These are phyloP conservation scores for Smithornis capensis DNA, from an alignment of 2,113 vertebrate genomes.

Conservation along the genomic window DNA sequence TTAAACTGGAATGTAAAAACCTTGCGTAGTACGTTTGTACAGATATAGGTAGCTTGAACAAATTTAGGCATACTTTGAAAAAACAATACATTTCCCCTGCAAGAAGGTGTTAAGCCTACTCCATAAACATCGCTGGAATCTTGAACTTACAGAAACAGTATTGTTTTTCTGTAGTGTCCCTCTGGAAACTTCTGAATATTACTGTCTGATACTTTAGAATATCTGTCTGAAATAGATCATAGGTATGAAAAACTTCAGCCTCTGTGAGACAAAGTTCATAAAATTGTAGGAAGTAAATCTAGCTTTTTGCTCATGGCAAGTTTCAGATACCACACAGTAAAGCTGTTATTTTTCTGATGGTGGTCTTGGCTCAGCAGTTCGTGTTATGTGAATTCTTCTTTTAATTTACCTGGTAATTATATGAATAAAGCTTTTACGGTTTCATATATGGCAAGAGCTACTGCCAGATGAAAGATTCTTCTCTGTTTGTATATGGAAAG, in stretches of 20 bases:
- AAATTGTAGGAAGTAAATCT: not conserved
- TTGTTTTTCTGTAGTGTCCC: not conserved
- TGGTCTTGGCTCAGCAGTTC: not conserved
- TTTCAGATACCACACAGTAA: not conserved
- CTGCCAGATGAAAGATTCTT: not conserved
- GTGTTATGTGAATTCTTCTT: not conserved
- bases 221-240: not conserved
- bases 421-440: not conserved
- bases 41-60: not conserved
- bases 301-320: not conserved
- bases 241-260: not conserved
- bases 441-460: not conserved
- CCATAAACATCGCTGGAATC: not conserved
- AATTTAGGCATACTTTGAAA: rapidly evolving
- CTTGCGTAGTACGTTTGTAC: not conserved
- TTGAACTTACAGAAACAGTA: not conserved
- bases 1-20: not conserved
- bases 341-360: not conserved
- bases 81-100: not conserved
- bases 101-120: not conserved
- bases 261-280: not conserved
- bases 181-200: not conserved
- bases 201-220: not conserved
- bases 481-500: not conserved
- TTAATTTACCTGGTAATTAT: not conserved